Evolutionary conservation across 2,797 vertebrate genomes (phyloP), one percentile per base, ranked within the genome.

Genomic region (Gymnothorax reevesii): DNA sequence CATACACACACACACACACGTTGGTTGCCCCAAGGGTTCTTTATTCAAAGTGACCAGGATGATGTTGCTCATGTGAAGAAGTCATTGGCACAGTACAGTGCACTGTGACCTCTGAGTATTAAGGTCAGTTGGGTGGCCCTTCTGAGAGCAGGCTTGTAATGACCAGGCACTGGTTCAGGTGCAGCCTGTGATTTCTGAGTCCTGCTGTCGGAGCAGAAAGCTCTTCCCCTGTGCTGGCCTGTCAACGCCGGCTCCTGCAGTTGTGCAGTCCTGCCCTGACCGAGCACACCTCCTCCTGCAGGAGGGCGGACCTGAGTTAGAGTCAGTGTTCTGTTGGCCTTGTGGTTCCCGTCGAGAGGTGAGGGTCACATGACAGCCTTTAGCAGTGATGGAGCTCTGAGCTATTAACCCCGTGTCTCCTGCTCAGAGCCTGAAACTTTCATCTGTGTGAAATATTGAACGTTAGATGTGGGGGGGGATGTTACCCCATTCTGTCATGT

Each of bases 1-100:
- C n/a, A n/a, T n/a, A n/a, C n/a, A 96, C 94, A 95, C 95, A 95
- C 96, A 95, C 95, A 1, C 0, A 3, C 27, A 17, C 0, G 12
- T 22, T 13, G 89, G 90, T 86, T 84, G 89, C 88, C 90, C 91
- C 91, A 2, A 13, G 66, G 92, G 90, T n/a, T n/a, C 90, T 95
- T 95, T 96, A 94, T 96, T 95, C 91, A 17, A 17, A n/a, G 7
- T n/a, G 33, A 20, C 84, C 52, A 33, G 73, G 22, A 62, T 52
- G 52, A 9, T 7, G 20, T 62, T 49, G 62, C n/a, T 42, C 57
- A 12, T 80, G 79, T 80, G 15, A 27, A 25, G n/a, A n/a, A n/a
- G n/a, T n/a, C n/a, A n/a, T n/a, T n/a, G n/a, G 22, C 2, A 64
- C 3, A 64, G 17, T 20, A 20, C 17, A 22, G 15, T 2, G 10